Evolutionary conservation across 2,888 invertebrate genomes (phyloP), one percentile per base, ranked within the genome.

Genomic region (Argynnis bischoffii): DNA sequence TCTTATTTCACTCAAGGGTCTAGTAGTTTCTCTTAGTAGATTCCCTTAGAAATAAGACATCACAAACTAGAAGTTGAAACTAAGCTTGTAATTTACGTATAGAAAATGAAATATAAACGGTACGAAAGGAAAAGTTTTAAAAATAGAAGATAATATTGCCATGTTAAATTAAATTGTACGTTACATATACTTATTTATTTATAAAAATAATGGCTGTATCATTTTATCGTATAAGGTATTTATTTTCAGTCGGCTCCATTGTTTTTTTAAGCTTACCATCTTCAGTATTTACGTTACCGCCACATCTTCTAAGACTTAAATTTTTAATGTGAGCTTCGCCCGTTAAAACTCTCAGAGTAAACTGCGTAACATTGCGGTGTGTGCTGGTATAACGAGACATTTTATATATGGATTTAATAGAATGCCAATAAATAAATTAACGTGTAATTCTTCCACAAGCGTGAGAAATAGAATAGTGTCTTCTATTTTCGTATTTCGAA

Each of bases 311-410:
- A 61, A 71, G 71, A 71, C 63, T 68, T 76, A 75, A 75, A 79
- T 80, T 77, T 77, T 79, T 78, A 77, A 80, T 77, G 75, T 66
- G 63, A 66, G 71, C 75, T 66, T 69, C 74, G 70, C 68, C 71
- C 71, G 72, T 69, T 64, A 69, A 75, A 74, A 71, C 75, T 73
- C 65, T 66, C 53, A 64, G 69, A 61, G 63, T 66, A 61, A 66
- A 71, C 56, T 65, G 56, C 69, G 61, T 69, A 64, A 73, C 71
- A 70, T 67, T 70, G 68, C 68, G 69, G 64, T 70, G 71, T 72
- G 66, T 59, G 69, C 57, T 63, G 55, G 71, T 67, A 65, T 75
- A 75, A 77, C 71, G 70, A 64, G 56, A 64, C 59, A 60, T 60
- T 48, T 50, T n/a, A 21, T 55, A 65, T 53, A 61, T 50, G 46